Evolutionary conservation across 2,113 vertebrate species (phyloP).

Genomic region (Cranoglanis bouderius): DNA sequence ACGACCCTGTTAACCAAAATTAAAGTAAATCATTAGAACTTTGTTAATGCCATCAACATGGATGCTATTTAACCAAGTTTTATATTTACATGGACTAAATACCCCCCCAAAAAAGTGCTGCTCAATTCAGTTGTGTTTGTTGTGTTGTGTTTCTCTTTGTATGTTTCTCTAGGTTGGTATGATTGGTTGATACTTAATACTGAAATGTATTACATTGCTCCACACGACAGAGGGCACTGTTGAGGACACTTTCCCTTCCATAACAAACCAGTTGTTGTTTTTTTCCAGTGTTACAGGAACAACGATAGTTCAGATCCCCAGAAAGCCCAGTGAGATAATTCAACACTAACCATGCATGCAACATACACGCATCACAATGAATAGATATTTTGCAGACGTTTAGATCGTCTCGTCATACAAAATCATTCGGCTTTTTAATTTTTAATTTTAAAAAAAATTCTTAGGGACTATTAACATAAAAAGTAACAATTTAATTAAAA

Average conservation of each 20-base stretch:
- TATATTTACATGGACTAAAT: background rate
- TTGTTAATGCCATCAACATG: background rate
- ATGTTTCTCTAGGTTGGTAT: background rate
- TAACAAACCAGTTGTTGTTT: background rate
- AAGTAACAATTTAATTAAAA: too few relatives aligned
- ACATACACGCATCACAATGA: background rate
- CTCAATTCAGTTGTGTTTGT: too few relatives aligned
- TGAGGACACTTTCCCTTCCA: background rate
- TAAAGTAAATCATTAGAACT: background rate
- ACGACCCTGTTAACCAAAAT: background rate
- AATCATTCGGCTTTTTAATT: too few relatives aligned
- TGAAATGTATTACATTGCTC: background rate
- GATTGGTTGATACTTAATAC: background rate
- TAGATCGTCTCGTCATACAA: too few relatives aligned
- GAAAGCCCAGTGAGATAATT: background rate
- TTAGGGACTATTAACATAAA: too few relatives aligned
- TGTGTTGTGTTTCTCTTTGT: background rate
- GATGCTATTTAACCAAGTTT: background rate
- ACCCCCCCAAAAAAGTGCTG: background rate
- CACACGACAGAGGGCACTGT: slow-evolving; percentile 41
- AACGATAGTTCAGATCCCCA: background rate
- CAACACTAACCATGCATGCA: background rate
- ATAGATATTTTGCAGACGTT: too few relatives aligned
- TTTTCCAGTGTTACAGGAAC: background rate
- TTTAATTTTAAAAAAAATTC: too few relatives aligned